These are phyloP conservation scores for Crematogaster levior DNA, from an alignment of 2,888 invertebrate species.

Conservation along the genomic window DNA sequence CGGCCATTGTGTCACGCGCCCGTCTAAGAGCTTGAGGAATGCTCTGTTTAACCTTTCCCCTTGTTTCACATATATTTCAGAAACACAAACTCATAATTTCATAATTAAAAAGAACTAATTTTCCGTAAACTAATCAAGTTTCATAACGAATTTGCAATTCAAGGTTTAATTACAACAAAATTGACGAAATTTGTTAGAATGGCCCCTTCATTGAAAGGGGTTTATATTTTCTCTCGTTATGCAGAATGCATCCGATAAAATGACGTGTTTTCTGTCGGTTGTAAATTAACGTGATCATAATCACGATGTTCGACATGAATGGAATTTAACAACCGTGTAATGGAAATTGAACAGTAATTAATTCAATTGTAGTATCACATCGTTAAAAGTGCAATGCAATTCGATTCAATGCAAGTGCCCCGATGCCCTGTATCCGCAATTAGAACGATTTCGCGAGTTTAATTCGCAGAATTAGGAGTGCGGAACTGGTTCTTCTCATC, in stretches of 20 bases:
- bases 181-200: neutral
- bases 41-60: constrained; percentile 10
- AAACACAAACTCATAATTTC: neutral
- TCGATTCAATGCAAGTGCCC: constrained; percentile 39
- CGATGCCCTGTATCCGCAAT: constrained; percentile 67
- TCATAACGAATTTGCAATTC: neutral
- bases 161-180: neutral
- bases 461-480: constrained; percentile 76
- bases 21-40: neutral
- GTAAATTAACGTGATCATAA: constrained; percentile 13
- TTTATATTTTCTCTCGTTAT: neutral
- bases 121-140: neutral
- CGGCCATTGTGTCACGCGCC: neutral
- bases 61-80: neutral
- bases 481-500: constrained; percentile 69
- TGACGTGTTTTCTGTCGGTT: constrained; percentile 1
- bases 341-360: constrained; percentile 15
- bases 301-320: neutral
- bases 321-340: neutral
- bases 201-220: neutral
- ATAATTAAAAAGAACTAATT: neutral
- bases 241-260: neutral
- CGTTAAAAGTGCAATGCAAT: constrained; percentile 30
- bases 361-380: constrained; percentile 31
- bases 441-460: constrained; percentile 72